Evolutionary conservation across 2,888 invertebrate genomes (phyloP).

Genomic region (Sipunculus nudus): DNA sequence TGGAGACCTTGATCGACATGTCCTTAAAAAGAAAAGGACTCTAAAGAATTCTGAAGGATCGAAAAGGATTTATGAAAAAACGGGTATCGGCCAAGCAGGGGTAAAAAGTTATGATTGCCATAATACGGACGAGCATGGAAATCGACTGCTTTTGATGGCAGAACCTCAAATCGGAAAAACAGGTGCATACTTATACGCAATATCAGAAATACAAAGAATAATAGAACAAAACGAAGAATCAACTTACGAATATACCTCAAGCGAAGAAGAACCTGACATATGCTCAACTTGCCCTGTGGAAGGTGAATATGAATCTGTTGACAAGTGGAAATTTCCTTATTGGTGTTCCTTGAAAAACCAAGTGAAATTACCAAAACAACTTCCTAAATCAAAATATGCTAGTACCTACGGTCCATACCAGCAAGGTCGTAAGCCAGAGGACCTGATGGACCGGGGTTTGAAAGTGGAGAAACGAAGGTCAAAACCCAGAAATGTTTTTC

Average conservation of each 20-base stretch:
- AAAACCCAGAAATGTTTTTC: too few relatives aligned
- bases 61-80: background rate
- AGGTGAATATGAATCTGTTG: background rate
- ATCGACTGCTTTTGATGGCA: conserved; percentile 19
- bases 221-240: background rate
- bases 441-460: too few relatives aligned
- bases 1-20: background rate
- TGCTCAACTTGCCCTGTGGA: background rate
- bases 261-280: background rate
- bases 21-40: background rate
- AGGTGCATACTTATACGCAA: conserved; percentile 18
- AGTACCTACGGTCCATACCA: too few relatives aligned
- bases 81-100: background rate
- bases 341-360: conserved; percentile 11
- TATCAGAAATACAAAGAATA: conserved; percentile 1
- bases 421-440: too few relatives aligned
- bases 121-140: conserved; percentile 6
- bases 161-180: conserved; percentile 26
- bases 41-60: too few relatives aligned
- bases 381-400: too few relatives aligned
- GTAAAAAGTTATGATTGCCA: background rate
- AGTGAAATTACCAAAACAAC: conserved; percentile 1
- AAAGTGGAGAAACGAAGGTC: too few relatives aligned
- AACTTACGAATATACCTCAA: background rate
- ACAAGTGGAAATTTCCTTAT: conserved; percentile 18